Base-by-base conservation (phyloP, 2,113 vertebrate species). In the Sinocyclocheilus grahami region DNA sequence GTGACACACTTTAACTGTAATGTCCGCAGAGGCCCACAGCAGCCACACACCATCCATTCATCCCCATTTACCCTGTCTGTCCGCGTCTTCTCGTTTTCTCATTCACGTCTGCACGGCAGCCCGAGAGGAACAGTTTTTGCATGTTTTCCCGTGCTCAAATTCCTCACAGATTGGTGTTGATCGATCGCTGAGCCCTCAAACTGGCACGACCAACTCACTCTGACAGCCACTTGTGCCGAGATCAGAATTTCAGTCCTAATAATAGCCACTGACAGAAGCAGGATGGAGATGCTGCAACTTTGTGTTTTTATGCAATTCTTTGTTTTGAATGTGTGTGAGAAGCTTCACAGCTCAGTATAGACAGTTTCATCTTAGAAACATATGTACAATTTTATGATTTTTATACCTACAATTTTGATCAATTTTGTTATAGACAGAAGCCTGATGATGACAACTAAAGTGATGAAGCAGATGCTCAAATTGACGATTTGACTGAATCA, bases 131-230 rank as follows among this genome's bases (percentile, higher is more conserved):
- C 85, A 87, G 78, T 88, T 86, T 86, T 71, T 83, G 80, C 85
- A 86, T 88, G 88, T 85, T 90, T 82, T 74, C 27, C 10, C 48
- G 42, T 55, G 77, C 87, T 89, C 86, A 81, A 62, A 84, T 87
- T 90, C 82, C 86, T 87, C 75, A 76, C 86, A 83, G 84, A 86
- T 88, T 81, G 84, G 79, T 87, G 86, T 89, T 87, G 79, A 91
- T 92, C 77, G 87, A 92, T 90, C 71, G 80, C 16, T 51, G 83
- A 86, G 82, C 55, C 79, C 81, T 74, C 46, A 71, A 42, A 74
- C 24, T 80, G 85, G 82, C 69, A 65, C 85, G 42, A 79, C 58
- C 53, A 51, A 58, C 87, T 88, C 84, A 77, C 84, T 82, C 77
- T 87, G 89, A 90, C 84, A 83, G 77, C 27, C 65, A 48, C 78